Evolutionary conservation across 2,888 invertebrate species (phyloP).

Genomic region (Macrophya annulata): DNA sequence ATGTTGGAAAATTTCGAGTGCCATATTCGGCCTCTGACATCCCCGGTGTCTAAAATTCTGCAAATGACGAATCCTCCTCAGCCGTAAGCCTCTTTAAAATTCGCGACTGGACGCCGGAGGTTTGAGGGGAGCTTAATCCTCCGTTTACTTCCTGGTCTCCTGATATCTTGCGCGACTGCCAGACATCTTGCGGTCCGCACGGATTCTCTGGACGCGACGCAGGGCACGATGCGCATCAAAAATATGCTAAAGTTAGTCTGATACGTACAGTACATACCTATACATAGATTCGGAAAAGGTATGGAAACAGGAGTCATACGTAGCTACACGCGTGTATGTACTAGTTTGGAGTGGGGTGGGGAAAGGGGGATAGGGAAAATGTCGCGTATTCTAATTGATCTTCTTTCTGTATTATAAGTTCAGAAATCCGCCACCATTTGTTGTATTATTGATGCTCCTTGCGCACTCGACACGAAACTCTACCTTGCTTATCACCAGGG

Average conservation of each 20-base stretch:
- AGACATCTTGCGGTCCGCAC: constrained; percentile 69
- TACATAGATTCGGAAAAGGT: not conserved
- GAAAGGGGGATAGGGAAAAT: not conserved
- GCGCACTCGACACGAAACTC: constrained; percentile 54
- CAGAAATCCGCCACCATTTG: not conserved
- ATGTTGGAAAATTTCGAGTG: not conserved
- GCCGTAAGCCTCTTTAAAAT: constrained; percentile 1
- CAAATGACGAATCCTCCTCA: not conserved
- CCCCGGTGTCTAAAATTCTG: not conserved
- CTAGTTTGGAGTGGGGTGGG: not conserved
- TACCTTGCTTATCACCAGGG: constrained; percentile 44
- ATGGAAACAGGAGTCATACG: constrained; percentile 2
- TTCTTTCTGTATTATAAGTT: not conserved
- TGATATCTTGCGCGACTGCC: constrained; percentile 69
- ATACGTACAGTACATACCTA: not conserved
- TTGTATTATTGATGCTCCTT: constrained; percentile 51
- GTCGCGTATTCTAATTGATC: constrained; percentile 22
- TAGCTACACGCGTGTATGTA: not conserved
- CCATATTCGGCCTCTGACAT: not conserved
- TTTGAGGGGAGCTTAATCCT: not conserved
- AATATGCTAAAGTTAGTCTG: not conserved
- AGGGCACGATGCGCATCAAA: constrained; percentile 43
- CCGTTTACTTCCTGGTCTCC: constrained; percentile 59
- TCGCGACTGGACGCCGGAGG: not conserved
- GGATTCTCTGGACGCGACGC: constrained; percentile 60